These are phyloP conservation scores for Bos taurus DNA, from an alignment of 2,113 vertebrate species.

Conservation along the genomic window ARS-UCD2.0 NC_037356.1:12568501-12569000, in stretches of 20 bases:
- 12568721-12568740: not conserved
- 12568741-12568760: not conserved
- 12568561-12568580: not conserved
- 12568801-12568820: not conserved
- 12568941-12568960: not conserved
- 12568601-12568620: not conserved
- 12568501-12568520: rapidly evolving
- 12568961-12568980: not conserved
- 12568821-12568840: not conserved
- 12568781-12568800: not conserved
- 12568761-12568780: not conserved
- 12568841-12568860: not conserved
- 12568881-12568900: not conserved
- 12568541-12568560: rapidly evolving
- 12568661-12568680: not conserved
- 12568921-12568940: not conserved
- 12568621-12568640: not conserved
- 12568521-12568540: not conserved
- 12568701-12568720: not conserved
- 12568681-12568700: not conserved
- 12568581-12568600: not conserved
- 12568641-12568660: not conserved
- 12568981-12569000: not conserved
- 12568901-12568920: not conserved
- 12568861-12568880: not conserved